These are phyloP conservation scores for Stramonita haemastoma DNA, from an alignment of 2,888 invertebrate genomes.

Conservation along the genomic window DNA sequence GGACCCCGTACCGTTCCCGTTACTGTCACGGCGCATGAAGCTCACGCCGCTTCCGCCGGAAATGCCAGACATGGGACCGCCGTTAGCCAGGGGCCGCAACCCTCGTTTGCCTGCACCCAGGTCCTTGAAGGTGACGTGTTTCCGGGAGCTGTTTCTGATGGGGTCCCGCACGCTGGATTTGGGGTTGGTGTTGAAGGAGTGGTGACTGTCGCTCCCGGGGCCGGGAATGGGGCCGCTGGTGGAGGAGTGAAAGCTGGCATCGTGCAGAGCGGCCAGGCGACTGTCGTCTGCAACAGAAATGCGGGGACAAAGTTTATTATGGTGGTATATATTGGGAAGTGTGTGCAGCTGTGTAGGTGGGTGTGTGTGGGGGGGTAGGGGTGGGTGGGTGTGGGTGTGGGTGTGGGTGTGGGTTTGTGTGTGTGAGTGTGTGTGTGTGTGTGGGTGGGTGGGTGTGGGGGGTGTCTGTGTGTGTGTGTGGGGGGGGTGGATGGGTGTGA, in stretches of 20 bases:
- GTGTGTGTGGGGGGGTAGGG: neutral
- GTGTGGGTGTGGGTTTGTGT: neutral
- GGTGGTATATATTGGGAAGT: neutral
- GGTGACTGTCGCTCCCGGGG: neutral
- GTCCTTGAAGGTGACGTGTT: constrained; percentile 56
- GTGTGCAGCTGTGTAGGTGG: neutral
- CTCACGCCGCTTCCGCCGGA: neutral
- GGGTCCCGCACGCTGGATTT: constrained; percentile 51
- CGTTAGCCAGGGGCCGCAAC: neutral
- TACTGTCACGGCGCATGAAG: neutral
- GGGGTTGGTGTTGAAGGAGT: constrained; percentile 38
- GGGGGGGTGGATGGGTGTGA: neutral
- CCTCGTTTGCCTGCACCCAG: constrained; percentile 39
- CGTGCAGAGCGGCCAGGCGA: constrained; percentile 42
- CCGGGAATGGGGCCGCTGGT: neutral
- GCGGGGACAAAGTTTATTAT: neutral
- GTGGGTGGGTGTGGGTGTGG: neutral
- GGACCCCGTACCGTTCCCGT: neutral
- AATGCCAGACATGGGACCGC: neutral
- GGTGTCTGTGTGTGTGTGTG: neutral
- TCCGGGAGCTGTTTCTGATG: constrained; percentile 47
- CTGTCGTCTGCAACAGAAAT: constrained; percentile 43
- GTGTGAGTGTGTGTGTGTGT: neutral
- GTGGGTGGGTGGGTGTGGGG: neutral
- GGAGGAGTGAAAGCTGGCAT: constrained; percentile 48